Conservation (phyloP, 2,797 vertebrate genomes). For the Phaenicophaeus curvirostris region DNA sequence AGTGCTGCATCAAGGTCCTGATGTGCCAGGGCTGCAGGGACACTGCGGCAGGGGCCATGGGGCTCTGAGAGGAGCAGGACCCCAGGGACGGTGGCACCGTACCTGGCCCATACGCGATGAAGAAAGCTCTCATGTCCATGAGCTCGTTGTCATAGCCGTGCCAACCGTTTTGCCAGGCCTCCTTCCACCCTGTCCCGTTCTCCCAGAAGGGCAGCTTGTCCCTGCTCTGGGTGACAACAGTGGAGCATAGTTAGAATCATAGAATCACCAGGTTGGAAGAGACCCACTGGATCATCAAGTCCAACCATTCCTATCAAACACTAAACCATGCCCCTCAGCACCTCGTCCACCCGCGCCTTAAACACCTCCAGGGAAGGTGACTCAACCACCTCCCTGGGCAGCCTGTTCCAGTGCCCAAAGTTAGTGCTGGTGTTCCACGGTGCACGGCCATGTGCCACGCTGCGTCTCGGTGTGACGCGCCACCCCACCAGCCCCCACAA, state of each 20-base stretch:
- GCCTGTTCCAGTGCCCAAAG: too few species aligned
- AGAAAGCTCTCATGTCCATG: conserved; percentile 91
- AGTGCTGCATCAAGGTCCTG: not conserved
- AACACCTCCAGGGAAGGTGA: too few species aligned
- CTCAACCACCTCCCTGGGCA: too few species aligned
- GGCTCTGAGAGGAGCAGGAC: not conserved
- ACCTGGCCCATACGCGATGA: conserved; percentile 93
- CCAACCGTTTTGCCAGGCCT: conserved; percentile 93
- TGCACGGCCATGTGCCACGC: not conserved
- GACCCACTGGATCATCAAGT: too few species aligned
- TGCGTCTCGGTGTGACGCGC: not conserved
- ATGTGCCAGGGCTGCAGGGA: not conserved
- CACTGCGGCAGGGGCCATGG: not conserved
- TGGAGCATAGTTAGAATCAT: too few species aligned
- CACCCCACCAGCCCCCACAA: not conserved
- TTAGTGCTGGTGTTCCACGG: not conserved
- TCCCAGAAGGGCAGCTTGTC: conserved; percentile 88
- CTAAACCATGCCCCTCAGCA: too few species aligned
- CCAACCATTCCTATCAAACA: too few species aligned
- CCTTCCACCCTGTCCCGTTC: conserved; percentile 78
- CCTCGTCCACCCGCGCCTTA: too few species aligned
- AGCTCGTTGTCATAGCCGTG: conserved; percentile 95
- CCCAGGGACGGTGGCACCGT: not conserved
- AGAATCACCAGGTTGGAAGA: too few species aligned
- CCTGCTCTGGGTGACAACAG: conserved; percentile 79